phyloP scores from a whole-genome alignment of 2,113 vertebrate species.

The Tachuris rubrigastra region DNA sequence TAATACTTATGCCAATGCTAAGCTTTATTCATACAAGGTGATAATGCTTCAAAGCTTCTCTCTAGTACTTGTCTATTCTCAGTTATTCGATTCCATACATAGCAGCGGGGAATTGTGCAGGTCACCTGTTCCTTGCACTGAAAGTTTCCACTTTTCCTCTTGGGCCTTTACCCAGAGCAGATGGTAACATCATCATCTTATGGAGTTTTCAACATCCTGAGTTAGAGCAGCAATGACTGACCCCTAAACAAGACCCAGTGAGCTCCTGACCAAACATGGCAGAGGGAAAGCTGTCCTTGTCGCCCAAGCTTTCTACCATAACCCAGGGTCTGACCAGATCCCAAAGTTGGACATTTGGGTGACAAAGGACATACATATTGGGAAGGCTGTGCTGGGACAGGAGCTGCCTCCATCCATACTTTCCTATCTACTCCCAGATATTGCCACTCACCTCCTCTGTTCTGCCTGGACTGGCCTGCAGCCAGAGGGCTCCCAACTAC shows the following conservation, averaged over 20 bases:
- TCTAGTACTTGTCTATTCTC: not conserved
- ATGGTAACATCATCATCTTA: not conserved
- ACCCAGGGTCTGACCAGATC: not conserved
- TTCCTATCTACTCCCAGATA: not conserved
- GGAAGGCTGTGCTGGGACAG: not conserved
- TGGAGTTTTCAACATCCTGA: not conserved
- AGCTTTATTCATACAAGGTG: not conserved
- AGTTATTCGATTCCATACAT: not conserved
- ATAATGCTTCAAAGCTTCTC: not conserved
- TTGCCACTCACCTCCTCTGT: not conserved
- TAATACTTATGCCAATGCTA: not conserved
- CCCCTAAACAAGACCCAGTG: not conserved
- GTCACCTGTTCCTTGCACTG: not conserved
- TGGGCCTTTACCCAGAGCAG: not conserved
- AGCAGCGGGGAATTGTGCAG: not conserved
- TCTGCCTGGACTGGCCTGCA: not conserved
- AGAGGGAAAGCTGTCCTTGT: not conserved
- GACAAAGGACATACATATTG: not conserved
- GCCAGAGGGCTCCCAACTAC: not conserved
- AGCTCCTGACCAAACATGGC: not conserved
- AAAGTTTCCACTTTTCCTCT: not conserved
- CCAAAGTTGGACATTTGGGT: accelerated
- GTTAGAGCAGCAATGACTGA: not conserved
- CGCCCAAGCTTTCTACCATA: not conserved
- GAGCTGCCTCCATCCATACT: not conserved